phyloP scores from a whole-genome alignment of 2,888 invertebrate genomes.

The Andricus curvator region DNA sequence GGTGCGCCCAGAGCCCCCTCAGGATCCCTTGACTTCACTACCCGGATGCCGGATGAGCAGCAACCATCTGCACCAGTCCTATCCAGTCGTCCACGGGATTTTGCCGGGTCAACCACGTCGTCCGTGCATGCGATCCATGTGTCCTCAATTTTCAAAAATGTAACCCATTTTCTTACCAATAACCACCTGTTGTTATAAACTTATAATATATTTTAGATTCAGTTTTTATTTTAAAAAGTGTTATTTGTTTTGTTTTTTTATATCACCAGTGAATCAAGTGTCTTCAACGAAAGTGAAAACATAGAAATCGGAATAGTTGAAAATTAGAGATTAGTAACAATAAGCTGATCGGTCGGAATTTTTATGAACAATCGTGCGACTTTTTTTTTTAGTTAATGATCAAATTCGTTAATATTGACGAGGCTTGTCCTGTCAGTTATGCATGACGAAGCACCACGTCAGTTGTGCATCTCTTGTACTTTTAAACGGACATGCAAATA shows the following conservation, averaged over 20 bases:
- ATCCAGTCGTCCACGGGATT: conserved; percentile 55
- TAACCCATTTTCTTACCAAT: not conserved
- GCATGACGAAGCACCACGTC: conserved; percentile 14
- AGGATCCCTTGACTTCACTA: conserved; percentile 55
- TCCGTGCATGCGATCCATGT: not conserved
- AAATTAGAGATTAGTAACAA: not conserved
- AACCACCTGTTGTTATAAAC: not conserved
- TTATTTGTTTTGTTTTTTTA: conserved; percentile 6
- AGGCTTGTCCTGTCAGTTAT: conserved; percentile 3
- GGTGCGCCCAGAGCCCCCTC: conserved; percentile 21
- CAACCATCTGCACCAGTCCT: conserved; percentile 54
- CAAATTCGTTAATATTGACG: not conserved
- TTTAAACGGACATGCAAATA: conserved; percentile 13
- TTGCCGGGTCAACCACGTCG: conserved; percentile 31
- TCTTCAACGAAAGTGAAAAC: not conserved
- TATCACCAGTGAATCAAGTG: not conserved
- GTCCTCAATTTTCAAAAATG: conserved; percentile 2
- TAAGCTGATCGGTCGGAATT: not conserved
- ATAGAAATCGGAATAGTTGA: not conserved
- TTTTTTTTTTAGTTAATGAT: not conserved
- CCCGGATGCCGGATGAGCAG: conserved; percentile 58
- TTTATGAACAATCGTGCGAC: not conserved
- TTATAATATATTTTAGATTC: not conserved
- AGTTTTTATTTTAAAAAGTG: not conserved
- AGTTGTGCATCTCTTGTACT: conserved; percentile 16